Percentiles rank a stretch among this genome's conserved stretches.
These are phyloP conservation scores for Daptonema setosum DNA, from an alignment of 2,888 invertebrate species.

Conservation along the genomic window DNA sequence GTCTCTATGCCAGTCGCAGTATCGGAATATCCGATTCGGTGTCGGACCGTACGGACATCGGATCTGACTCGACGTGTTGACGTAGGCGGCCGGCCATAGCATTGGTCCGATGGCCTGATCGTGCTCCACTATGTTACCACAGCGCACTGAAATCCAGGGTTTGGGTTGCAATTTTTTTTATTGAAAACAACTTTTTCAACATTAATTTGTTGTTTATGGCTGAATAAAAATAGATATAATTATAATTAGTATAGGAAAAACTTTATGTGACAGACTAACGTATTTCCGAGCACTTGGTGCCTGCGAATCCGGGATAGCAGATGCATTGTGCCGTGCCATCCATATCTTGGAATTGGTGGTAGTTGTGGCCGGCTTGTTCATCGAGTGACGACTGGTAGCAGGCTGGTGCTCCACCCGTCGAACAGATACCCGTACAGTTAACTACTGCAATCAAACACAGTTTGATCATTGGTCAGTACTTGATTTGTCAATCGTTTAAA, in stretches of 20 bases:
- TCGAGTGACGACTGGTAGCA: not conserved
- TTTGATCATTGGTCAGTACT: no score
- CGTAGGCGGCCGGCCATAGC: not conserved
- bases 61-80: not conserved
- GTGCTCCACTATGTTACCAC: no score
- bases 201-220: no score
- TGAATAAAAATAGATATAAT: no score
- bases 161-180: no score
- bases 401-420: not conserved
- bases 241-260: no score
- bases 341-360: not conserved
- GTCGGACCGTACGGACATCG: not conserved
- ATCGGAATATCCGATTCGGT: not conserved
- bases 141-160: no score
- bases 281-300: not conserved
- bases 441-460: not conserved
- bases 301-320: not conserved
- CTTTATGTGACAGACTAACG: no score
- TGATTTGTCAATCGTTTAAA: no score
- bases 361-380: not conserved
- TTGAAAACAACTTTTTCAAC: no score
- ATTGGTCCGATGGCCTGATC: not conserved
- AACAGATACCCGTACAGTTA: not conserved
- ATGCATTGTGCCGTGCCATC: not conserved
- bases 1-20: not conserved